Percentiles rank a stretch among this genome's conserved stretches.
These are phyloP conservation scores for Ctenopoma multispine DNA, from an alignment of 2,797 vertebrate species.

Conservation along the genomic window DNA sequence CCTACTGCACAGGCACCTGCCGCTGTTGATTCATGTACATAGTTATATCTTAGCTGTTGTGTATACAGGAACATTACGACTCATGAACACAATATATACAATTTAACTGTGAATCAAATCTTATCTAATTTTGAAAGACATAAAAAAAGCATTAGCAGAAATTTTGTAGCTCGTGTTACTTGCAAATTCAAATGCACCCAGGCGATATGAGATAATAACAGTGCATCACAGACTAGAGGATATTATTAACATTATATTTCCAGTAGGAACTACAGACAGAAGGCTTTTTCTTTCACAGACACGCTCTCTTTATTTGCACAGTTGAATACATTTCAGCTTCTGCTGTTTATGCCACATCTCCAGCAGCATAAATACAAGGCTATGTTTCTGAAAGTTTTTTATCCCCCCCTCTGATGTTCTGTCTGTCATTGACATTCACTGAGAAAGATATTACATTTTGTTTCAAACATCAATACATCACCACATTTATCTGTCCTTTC, in stretches of 20 bases:
- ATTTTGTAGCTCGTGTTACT: constrained; percentile 9
- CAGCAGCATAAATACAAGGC: not conserved
- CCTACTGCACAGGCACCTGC: not conserved
- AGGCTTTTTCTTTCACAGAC: not conserved
- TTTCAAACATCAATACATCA: constrained; percentile 44
- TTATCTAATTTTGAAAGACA: not conserved
- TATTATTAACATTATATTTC: constrained; percentile 17
- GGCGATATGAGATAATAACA: constrained; percentile 16
- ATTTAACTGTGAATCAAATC: not conserved
- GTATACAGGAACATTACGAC: not conserved
- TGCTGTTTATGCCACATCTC: not conserved
- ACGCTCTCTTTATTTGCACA: constrained; percentile 2
- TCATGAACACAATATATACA: not conserved
- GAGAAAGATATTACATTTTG: not conserved
- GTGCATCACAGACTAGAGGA: constrained; percentile 9
- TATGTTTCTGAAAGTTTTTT: not conserved
- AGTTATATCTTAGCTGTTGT: not conserved
- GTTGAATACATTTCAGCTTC: not conserved
- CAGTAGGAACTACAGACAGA: constrained; percentile 9
- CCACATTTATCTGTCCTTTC: constrained; percentile 50
- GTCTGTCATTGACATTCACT: not conserved
- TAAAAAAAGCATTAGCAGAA: not conserved
- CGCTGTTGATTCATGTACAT: not conserved
- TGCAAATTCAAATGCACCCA: constrained; percentile 13
- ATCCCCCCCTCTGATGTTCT: not conserved